A percentile compares a stretch with the other conserved stretches of the same genome.
Evolutionary conservation across 2,113 vertebrate genomes (phyloP).

Genomic region (Natator depressus): DNA sequence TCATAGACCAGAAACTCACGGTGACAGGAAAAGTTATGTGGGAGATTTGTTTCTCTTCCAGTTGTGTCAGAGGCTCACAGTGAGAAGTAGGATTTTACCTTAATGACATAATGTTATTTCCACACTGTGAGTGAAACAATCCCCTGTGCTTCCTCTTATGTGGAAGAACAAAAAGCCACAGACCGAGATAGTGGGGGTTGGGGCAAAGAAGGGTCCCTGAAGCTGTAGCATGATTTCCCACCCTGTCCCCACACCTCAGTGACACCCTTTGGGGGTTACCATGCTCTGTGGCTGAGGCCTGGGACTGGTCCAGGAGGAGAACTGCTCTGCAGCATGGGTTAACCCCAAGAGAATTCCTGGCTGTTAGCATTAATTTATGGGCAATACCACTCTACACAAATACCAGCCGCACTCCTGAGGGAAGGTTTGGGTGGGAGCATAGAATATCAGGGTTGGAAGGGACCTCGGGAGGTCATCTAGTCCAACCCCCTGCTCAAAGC

Average conservation of each 20-base stretch:
- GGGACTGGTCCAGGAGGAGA: background rate
- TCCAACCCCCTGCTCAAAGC: too few relatives aligned
- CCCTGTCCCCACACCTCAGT: background rate
- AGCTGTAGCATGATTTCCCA: background rate
- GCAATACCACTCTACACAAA: background rate
- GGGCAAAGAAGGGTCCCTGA: background rate
- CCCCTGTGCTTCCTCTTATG: background rate
- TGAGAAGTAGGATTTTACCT: background rate
- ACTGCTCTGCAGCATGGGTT: background rate
- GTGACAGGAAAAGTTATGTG: background rate
- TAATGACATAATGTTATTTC: constrained; percentile 24
- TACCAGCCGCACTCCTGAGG: background rate
- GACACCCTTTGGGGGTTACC: background rate
- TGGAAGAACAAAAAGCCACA: background rate
- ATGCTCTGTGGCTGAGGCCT: background rate
- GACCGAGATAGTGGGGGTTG: background rate
- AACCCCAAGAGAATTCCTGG: background rate
- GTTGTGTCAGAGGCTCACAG: fast-evolving
- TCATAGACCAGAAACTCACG: background rate
- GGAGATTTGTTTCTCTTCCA: background rate
- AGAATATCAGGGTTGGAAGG: too few relatives aligned
- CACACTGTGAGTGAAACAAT: background rate
- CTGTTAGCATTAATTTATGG: background rate
- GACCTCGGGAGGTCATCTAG: too few relatives aligned
- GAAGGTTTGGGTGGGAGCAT: background rate